Percentiles rank a stretch among this genome's conserved stretches.
Conservation (phyloP, 2,797 vertebrate species). For the Myotis vivesi region DNA sequence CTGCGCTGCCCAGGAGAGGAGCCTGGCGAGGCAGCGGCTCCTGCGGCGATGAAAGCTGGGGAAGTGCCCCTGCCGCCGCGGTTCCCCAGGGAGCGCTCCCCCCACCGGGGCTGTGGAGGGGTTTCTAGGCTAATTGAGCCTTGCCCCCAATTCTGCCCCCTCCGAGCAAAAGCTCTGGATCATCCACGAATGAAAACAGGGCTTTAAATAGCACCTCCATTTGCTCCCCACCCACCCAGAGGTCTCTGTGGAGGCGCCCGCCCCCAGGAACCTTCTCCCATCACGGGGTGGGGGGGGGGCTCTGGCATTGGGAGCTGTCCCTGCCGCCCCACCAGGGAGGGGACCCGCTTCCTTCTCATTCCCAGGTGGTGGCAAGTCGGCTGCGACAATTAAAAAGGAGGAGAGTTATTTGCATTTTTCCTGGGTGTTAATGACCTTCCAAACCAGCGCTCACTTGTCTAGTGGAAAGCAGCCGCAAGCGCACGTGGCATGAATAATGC, state of each 20-base stretch:
- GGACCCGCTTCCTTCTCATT: conserved; percentile 63
- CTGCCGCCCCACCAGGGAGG: conserved; percentile 37
- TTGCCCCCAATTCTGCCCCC: conserved; percentile 64
- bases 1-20: not conserved
- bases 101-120: not conserved
- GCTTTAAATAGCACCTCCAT: conserved; percentile 81
- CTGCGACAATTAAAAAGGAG: conserved; percentile 70
- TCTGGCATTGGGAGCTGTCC: conserved; percentile 29
- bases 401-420: conserved; percentile 76
- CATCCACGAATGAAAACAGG: conserved; percentile 38
- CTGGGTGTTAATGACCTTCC: conserved; percentile 77
- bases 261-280: conserved; percentile 66
- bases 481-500: conserved; percentile 68
- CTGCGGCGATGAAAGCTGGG: not conserved
- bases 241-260: conserved; percentile 67
- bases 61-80: fast-evolving
- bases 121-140: conserved; percentile 77
- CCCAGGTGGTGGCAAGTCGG: conserved; percentile 19
- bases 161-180: conserved; percentile 19
- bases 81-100: not conserved
- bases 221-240: conserved; percentile 74
- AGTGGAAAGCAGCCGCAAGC: not conserved
- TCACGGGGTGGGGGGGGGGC: conserved; percentile 34
- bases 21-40: no score
- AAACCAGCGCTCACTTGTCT: conserved; percentile 63